Evolutionary conservation across 2,888 invertebrate species (phyloP).

Genomic region (Mactromeris polynyma): DNA sequence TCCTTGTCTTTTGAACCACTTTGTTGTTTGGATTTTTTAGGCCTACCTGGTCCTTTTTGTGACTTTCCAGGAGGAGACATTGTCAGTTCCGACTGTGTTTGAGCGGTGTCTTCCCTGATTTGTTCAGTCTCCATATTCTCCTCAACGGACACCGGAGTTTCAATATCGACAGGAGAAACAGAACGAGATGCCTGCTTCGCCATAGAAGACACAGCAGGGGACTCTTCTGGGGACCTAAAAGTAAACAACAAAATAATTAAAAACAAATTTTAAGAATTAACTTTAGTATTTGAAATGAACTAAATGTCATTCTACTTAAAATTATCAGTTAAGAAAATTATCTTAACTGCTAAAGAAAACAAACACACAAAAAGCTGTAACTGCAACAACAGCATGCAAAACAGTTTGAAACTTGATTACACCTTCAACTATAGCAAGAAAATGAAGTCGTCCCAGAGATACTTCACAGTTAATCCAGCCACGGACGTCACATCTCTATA

Average conservation of each 20-base stretch:
- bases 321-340: too few relatives aligned
- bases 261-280: too few relatives aligned
- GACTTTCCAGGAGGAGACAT: slow-evolving; percentile 47
- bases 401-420: too few relatives aligned
- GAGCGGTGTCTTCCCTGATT: slow-evolving; percentile 33
- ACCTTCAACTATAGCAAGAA: too few relatives aligned
- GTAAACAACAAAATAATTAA: neutral
- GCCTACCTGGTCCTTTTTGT: slow-evolving; percentile 30
- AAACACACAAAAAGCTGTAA: too few relatives aligned
- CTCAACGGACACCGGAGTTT: slow-evolving; percentile 50
- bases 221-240: neutral
- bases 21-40: slow-evolving; percentile 26
- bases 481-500: too few relatives aligned
- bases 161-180: slow-evolving; percentile 50
- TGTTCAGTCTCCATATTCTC: slow-evolving; percentile 51
- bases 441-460: too few relatives aligned
- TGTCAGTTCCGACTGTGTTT: slow-evolving; percentile 10
- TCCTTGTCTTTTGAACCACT: neutral
- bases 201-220: neutral
- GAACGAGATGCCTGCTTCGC: slow-evolving; percentile 23
- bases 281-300: too few relatives aligned
- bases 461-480: too few relatives aligned
- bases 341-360: too few relatives aligned
- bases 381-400: too few relatives aligned
- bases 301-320: too few relatives aligned